Conservation (phyloP, 2,797 vertebrate species). For the Salmo trutta region DNA sequence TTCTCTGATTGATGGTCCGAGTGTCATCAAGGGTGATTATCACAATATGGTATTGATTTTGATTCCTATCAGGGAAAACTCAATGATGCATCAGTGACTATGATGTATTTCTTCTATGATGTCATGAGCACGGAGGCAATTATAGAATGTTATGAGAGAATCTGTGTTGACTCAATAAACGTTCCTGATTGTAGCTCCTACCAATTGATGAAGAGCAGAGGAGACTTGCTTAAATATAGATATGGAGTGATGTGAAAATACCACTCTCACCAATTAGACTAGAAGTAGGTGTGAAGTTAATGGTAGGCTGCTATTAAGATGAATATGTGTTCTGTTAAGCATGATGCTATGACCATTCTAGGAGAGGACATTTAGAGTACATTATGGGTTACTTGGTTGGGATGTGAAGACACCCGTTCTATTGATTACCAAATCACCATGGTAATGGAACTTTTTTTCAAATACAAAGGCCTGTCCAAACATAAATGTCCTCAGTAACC, state of each 20-base stretch:
- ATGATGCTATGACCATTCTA: neutral
- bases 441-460: neutral
- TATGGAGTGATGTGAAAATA: constrained; percentile 36
- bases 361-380: neutral
- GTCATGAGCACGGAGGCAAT: constrained; percentile 26
- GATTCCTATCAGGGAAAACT: constrained; percentile 35
- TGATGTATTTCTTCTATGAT: constrained; percentile 26
- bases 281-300: no score
- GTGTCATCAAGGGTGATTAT: constrained; percentile 11
- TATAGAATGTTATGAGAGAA: constrained; percentile 18
- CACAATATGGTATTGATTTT: constrained; percentile 17
- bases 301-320: no score
- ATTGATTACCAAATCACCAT: neutral
- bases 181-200: constrained; percentile 8
- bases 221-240: constrained; percentile 33
- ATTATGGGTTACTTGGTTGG: neutral
- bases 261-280: no score
- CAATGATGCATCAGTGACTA: constrained; percentile 33
- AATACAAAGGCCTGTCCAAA: neutral
- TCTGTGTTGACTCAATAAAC: constrained; percentile 10
- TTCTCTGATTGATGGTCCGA: constrained; percentile 26
- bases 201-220: constrained; percentile 24
- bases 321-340: no score
- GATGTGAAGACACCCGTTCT: neutral
- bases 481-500: neutral